Evolutionary conservation across 2,888 invertebrate species (phyloP).

Genomic region (Dicyrtomina minuta): DNA sequence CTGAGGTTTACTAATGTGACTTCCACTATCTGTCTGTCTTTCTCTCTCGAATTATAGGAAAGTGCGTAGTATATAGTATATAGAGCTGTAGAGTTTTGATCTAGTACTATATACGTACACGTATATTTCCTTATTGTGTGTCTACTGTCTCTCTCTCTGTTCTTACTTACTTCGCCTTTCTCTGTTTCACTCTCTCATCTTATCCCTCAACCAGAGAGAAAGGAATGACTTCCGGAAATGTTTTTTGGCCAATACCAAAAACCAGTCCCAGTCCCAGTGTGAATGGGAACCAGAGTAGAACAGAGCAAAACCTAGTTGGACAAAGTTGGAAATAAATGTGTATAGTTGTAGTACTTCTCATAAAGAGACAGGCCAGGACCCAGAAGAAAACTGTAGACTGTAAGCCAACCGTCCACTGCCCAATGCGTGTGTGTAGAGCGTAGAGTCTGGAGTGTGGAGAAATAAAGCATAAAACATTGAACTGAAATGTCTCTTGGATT

Average conservation of each 20-base stretch:
- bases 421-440: too few species aligned
- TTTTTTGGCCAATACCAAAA: conserved; percentile 25
- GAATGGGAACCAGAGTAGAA: too few species aligned
- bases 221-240: conserved; percentile 36
- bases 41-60: too few species aligned
- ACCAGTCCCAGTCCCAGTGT: too few species aligned
- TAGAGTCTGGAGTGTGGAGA: neutral
- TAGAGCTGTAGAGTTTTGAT: neutral
- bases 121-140: conserved; percentile 8
- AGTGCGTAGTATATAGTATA: neutral
- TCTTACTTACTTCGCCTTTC: neutral
- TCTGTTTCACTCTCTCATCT: conserved; percentile 14
- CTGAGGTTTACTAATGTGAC: too few species aligned
- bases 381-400: too few species aligned
- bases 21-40: too few species aligned
- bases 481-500: too few species aligned
- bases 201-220: conserved; percentile 4
- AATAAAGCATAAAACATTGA: conserved; percentile 6
- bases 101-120: neutral
- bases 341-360: neutral
- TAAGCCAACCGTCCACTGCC: too few species aligned
- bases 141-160: conserved; percentile 4
- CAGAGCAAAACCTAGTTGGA: conserved; percentile 6
- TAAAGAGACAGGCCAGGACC: neutral
- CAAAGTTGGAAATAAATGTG: conserved; percentile 25